A percentile compares a stretch with the other conserved stretches of the same genome.
phyloP scores from a whole-genome alignment of 2,888 invertebrate species.

The Tenthredo livida region DNA sequence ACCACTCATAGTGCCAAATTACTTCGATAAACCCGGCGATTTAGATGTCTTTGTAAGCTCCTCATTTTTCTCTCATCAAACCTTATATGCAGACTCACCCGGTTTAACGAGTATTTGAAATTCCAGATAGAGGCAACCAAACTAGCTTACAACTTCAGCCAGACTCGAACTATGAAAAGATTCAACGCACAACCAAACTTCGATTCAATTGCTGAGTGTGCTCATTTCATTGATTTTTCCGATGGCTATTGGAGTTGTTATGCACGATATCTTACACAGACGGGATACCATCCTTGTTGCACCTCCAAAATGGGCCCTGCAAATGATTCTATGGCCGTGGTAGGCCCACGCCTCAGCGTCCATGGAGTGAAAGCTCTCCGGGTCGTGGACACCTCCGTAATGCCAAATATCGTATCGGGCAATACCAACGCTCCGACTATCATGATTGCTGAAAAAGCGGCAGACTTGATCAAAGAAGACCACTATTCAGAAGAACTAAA shows the following conservation, averaged over 20 bases:
- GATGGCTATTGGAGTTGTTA: slow-evolving; percentile 90
- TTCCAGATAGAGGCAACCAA: slow-evolving; percentile 87
- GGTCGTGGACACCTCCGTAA: slow-evolving; percentile 83
- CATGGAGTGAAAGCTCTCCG: too few relatives aligned
- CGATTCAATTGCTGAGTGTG: slow-evolving; percentile 85
- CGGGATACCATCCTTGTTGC: slow-evolving; percentile 90
- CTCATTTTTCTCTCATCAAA: neutral
- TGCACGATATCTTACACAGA: slow-evolving; percentile 86
- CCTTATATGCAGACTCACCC: neutral
- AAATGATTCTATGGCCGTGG: slow-evolving; percentile 83
- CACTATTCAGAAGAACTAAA: slow-evolving; percentile 82
- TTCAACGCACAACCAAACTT: slow-evolving; percentile 84
- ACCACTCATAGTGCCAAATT: slow-evolving; percentile 89
- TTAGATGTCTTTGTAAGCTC: slow-evolving; percentile 84
- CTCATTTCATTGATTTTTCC: slow-evolving; percentile 82
- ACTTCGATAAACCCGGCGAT: slow-evolving; percentile 84
- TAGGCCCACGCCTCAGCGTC: slow-evolving; percentile 83
- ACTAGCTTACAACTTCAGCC: slow-evolving; percentile 82
- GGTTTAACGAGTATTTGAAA: neutral
- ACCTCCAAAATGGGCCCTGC: slow-evolving; percentile 90
- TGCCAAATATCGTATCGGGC: slow-evolving; percentile 89
- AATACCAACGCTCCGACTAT: slow-evolving; percentile 91
- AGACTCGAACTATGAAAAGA: slow-evolving; percentile 82
- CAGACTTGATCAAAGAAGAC: slow-evolving; percentile 67
- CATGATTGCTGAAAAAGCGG: slow-evolving; percentile 92